phyloP scores from a whole-genome alignment of 92 coral and sea anemone genomes.

The Epizoanthus stellaris region DNA sequence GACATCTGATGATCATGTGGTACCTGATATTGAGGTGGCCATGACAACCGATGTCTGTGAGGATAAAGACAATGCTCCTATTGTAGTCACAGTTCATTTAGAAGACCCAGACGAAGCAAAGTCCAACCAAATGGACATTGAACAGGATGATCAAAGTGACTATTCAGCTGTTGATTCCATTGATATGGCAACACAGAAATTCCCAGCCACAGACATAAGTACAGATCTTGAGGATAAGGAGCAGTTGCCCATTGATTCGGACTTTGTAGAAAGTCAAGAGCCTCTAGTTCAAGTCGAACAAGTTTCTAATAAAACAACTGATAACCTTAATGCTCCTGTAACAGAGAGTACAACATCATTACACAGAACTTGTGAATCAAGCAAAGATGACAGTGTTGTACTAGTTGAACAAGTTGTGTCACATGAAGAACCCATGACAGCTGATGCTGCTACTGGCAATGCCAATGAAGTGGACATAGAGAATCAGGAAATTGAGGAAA shows the following conservation, averaged over 20 bases:
- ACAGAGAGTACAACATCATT: constrained; percentile 2
- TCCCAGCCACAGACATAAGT: background rate
- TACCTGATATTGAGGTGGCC: background rate
- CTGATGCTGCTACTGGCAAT: background rate
- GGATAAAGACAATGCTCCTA: background rate
- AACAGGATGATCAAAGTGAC: background rate
- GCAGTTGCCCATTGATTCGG: background rate
- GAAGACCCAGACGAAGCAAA: constrained; percentile 10
- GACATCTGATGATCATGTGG: background rate
- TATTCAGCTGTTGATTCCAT: background rate
- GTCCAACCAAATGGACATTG: background rate
- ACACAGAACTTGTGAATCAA: background rate
- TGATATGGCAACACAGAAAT: background rate
- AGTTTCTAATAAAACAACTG: background rate
- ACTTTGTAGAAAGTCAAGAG: background rate
- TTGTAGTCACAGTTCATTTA: background rate
- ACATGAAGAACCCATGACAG: background rate
- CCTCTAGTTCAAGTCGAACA: background rate
- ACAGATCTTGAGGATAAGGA: background rate
- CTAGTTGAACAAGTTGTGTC: background rate
- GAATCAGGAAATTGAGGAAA: no score
- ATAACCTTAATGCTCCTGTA: background rate
- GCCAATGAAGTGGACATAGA: background rate
- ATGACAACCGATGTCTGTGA: no score
- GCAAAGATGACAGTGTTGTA: background rate